phyloP scores from a whole-genome alignment of 2,888 invertebrate species.

The Sussaba pulchella region DNA sequence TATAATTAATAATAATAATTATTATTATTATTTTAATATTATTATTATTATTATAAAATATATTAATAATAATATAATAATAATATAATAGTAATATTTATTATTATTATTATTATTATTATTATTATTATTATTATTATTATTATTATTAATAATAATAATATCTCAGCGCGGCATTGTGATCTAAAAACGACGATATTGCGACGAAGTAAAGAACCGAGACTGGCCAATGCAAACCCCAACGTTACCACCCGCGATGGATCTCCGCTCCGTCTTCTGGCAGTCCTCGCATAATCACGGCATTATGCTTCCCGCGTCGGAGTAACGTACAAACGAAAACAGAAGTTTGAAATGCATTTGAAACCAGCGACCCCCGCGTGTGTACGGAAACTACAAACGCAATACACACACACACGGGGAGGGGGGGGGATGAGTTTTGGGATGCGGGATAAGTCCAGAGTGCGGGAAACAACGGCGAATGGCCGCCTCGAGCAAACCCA shows the following conservation, averaged over 20 bases:
- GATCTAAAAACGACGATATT: not conserved
- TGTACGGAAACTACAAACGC: not conserved
- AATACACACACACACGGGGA: no score
- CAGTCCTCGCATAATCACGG: not conserved
- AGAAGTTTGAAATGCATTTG: slow-evolving; percentile 6
- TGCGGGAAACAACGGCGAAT: slow-evolving; percentile 26
- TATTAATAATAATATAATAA: no score
- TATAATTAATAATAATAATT: no score
- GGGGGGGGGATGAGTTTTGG: no score
- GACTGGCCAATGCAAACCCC: not conserved
- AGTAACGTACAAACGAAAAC: slow-evolving; percentile 24
- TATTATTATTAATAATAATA: no score
- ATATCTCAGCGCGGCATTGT: not conserved
- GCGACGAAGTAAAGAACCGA: not conserved
- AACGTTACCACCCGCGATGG: not conserved
- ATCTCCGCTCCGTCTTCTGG: not conserved
- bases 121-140: no score
- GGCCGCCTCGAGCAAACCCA: slow-evolving; percentile 17
- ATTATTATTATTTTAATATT: no score
- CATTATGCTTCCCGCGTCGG: not conserved
- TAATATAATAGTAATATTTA: no score
- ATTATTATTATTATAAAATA: no score
- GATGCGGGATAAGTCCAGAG: not conserved
- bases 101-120: no score
- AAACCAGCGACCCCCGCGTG: not conserved